Conservation (phyloP, 2,113 vertebrate species). For the Acanthochromis polyacanthus region DNA sequence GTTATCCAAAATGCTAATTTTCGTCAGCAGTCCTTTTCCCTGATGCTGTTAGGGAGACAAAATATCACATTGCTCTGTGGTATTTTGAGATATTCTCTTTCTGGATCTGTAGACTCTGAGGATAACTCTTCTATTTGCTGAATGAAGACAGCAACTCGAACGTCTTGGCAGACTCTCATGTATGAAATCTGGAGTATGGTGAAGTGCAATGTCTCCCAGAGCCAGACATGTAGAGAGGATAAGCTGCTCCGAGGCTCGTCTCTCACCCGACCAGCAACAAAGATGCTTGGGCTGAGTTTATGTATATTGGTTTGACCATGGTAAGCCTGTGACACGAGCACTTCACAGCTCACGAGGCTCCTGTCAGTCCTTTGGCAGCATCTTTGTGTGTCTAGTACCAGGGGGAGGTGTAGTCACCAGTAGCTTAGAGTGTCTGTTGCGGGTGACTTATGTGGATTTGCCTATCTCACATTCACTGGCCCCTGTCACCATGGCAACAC, state of each 20-base stretch:
- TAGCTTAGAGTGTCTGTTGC: conserved; percentile 76
- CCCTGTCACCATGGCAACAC: conserved; percentile 81
- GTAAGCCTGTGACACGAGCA: conserved; percentile 65
- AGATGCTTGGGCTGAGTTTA: conserved; percentile 54
- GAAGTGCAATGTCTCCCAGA: conserved; percentile 41
- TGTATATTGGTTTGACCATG: conserved; percentile 57
- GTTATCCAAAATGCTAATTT: no score
- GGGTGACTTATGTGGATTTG: conserved; percentile 81
- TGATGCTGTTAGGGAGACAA: background rate
- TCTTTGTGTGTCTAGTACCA: conserved; percentile 71
- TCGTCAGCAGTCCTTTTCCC: no score
- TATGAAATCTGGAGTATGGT: conserved; percentile 23
- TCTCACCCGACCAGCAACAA: conserved; percentile 55
- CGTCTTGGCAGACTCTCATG: conserved; percentile 2
- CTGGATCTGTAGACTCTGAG: background rate
- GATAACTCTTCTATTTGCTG: background rate
- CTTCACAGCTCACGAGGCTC: conserved; percentile 63
- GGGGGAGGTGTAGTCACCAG: conserved; percentile 65
- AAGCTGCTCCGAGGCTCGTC: conserved; percentile 51
- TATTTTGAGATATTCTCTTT: background rate
- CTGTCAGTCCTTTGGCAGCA: conserved; percentile 68
- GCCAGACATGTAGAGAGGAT: conserved; percentile 56
- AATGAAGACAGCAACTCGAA: conserved; percentile 20
- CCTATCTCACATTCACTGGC: conserved; percentile 77
- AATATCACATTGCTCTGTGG: no score